These are phyloP conservation scores for Euthynnus affinis DNA, from an alignment of 2,797 vertebrate species.

Conservation along the genomic window DNA sequence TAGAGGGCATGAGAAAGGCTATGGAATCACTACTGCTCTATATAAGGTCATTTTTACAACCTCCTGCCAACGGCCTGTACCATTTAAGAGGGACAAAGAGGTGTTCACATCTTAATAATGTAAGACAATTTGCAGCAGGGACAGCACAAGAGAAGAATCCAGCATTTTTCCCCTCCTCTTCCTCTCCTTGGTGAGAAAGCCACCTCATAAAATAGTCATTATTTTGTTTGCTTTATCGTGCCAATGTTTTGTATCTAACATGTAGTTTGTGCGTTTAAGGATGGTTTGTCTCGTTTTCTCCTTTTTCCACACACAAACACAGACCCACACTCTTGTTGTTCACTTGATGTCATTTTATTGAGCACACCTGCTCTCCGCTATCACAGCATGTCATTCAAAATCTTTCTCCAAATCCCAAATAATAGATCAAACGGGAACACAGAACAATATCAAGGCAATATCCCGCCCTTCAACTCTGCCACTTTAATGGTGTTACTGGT, in stretches of 20 bases:
- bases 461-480: constrained; percentile 41
- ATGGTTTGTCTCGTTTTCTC: background rate
- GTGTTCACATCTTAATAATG: constrained; percentile 57
- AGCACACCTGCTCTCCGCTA: constrained; percentile 36
- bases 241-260: background rate
- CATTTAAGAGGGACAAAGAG: constrained; percentile 42
- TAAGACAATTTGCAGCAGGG: constrained; percentile 20
- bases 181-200: constrained; percentile 12
- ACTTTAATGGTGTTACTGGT: constrained; percentile 47
- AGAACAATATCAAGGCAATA: constrained; percentile 47
- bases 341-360: constrained; percentile 18
- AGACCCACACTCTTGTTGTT: constrained; percentile 6
- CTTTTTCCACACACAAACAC: background rate
- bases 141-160: background rate
- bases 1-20: constrained; percentile 29
- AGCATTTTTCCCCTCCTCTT: background rate
- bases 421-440: constrained; percentile 33
- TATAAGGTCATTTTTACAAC: constrained; percentile 31
- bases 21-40: constrained; percentile 9
- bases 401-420: constrained; percentile 40
- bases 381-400: constrained; percentile 32
- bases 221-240: constrained; percentile 4
- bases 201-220: constrained; percentile 15
- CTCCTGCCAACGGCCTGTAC: constrained; percentile 6
- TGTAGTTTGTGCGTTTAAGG: background rate